A percentile compares a stretch with the other conserved stretches of the same genome.
Conservation (phyloP, 2,113 vertebrate genomes). For the Carassius carassius region DNA sequence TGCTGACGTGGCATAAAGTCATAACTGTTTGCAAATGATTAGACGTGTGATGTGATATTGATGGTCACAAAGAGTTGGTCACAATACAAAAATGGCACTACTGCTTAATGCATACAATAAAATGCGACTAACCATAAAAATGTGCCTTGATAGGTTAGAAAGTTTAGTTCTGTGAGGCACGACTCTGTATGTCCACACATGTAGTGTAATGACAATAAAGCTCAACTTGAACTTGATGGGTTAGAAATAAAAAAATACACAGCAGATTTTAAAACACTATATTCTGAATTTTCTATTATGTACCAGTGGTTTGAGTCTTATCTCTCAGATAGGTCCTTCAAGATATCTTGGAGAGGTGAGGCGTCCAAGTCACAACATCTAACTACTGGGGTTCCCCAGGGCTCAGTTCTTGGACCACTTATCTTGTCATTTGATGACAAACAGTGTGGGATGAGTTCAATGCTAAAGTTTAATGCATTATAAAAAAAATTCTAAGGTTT, state of each 20-base stretch:
- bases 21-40: neutral
- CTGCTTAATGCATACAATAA: neutral
- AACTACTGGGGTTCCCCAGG: too few relatives aligned
- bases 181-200: too few relatives aligned
- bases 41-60: neutral
- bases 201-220: too few relatives aligned
- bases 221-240: too few relatives aligned
- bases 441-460: neutral
- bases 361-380: too few relatives aligned
- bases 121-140: neutral
- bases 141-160: neutral
- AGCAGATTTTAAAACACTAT: neutral
- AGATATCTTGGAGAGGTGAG: too few relatives aligned
- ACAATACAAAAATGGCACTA: neutral
- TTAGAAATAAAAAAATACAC: neutral
- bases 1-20: constrained; percentile 7
- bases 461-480: neutral
- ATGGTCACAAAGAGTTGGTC: neutral
- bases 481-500: too few relatives aligned
- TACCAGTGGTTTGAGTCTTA: too few relatives aligned
- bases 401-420: too few relatives aligned
- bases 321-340: too few relatives aligned
- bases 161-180: too few relatives aligned
- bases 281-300: too few relatives aligned
- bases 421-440: neutral